Evolutionary conservation across 2,113 vertebrate genomes (phyloP).

Genomic region (Melozone crissalis): DNA sequence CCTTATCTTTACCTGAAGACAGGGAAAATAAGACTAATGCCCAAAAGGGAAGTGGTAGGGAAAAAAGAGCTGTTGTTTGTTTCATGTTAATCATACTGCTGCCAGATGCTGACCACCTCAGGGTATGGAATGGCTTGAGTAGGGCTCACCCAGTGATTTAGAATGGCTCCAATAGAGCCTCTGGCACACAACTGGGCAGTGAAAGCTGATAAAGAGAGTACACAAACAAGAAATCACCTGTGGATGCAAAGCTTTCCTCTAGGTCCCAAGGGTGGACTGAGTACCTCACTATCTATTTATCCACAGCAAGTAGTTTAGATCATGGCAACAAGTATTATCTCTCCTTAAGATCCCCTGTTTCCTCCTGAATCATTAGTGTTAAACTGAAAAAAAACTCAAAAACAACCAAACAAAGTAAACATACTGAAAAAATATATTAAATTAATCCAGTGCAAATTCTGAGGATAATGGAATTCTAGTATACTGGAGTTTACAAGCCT

Average conservation of each 20-base stretch:
- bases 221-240: not conserved
- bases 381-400: not conserved
- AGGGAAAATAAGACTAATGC: not conserved
- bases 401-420: not conserved
- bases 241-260: not conserved
- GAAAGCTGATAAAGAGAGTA: not conserved
- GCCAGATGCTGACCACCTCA: not conserved
- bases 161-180: not conserved
- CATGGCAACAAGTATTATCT: not conserved
- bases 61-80: not conserved
- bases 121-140: not conserved
- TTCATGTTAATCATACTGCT: not conserved
- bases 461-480: not conserved
- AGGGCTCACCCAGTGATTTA: not conserved
- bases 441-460: not conserved
- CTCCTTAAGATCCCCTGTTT: not conserved
- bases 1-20: not conserved
- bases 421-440: not conserved
- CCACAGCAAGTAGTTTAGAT: not conserved
- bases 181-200: not conserved
- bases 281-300: not conserved
- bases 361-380: not conserved
- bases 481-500: not conserved
- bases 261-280: not conserved
- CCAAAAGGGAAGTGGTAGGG: not conserved